phyloP scores from a whole-genome alignment of 23 tunicate genomes.

The Halocynthia aurantium region DNA sequence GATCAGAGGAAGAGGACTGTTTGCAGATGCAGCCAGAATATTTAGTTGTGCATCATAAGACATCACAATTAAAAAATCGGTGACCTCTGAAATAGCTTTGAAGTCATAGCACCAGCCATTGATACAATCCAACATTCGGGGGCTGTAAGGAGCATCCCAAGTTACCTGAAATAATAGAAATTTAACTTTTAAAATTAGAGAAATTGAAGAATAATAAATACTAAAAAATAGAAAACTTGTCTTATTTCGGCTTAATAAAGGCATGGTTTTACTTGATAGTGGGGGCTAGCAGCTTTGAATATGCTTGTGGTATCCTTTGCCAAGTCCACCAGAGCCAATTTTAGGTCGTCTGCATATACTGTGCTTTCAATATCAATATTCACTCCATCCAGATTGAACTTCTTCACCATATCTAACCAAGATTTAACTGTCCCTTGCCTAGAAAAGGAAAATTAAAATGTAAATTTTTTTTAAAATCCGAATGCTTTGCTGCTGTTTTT shows the following conservation, averaged over 20 bases:
- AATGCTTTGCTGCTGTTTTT: too few species aligned
- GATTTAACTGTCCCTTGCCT: slow-evolving; percentile 32
- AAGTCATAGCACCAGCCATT: slow-evolving; percentile 50
- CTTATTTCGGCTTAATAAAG: too few species aligned
- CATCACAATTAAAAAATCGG: slow-evolving; percentile 67
- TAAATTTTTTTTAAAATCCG: too few species aligned
- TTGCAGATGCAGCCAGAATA: slow-evolving; percentile 50
- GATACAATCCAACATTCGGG: slow-evolving; percentile 37
- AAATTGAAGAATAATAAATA: too few species aligned
- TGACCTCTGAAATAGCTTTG: slow-evolving; percentile 33
- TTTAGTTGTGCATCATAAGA: slow-evolving; percentile 70
- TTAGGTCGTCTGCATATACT: slow-evolving; percentile 28
- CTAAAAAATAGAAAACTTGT: too few species aligned
- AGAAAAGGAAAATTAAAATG: slow-evolving; percentile 11
- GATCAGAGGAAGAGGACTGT: slow-evolving; percentile 54
- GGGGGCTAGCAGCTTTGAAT: slow-evolving; percentile 31
- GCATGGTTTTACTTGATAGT: not conserved
- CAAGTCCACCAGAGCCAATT: slow-evolving; percentile 24
- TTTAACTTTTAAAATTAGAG: too few species aligned
- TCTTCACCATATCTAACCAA: slow-evolving; percentile 33
- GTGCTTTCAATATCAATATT: slow-evolving; percentile 76
- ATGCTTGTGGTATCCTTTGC: slow-evolving; percentile 30
- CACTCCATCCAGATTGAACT: slow-evolving; percentile 47
- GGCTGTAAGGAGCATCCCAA: slow-evolving; percentile 52
- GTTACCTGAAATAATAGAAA: slow-evolving; percentile 9